Evolutionary conservation across 2,888 invertebrate genomes (phyloP), one percentile per base, ranked within the genome.

Genomic region (Torymus texanus): DNA sequence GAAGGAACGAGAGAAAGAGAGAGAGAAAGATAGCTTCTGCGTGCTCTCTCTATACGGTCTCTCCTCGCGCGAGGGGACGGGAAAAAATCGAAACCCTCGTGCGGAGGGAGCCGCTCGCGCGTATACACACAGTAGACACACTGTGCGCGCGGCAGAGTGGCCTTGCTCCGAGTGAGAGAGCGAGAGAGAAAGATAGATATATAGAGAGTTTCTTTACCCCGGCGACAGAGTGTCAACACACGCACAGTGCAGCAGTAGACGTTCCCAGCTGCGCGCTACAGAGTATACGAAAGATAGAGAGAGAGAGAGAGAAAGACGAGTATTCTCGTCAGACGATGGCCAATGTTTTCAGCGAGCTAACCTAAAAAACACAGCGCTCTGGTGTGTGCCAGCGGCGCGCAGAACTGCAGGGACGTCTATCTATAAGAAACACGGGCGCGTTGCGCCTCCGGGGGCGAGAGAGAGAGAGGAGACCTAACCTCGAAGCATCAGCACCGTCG

Each of bases 21-120:
- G n/a, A 53, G 53, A 53, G 53, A 14, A 11, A 55, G 55, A 14
- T 14, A 8, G 51, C 51, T 18, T 51, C 50, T 16, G n/a, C 65
- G 13, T 55, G 55, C 59, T 50, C 21, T 24, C 68, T 50, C 53
- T 51, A 21, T 14, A 51, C 8, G 13, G 16, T 12, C 61, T 56
- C 51, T 29, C 12, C 41, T 11, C 21, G 58, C 0, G 12, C 16
- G 14, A 18, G 29, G 29, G 41, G 53, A 59, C 21, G 41, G 51
- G 59, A 72, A 58, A 72, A 72, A 65, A 70, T 78, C 72, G 66
- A 72, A 72, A 61, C 66, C 72, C 77, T 29, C 66, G 71, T 65
- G 65, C 50, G 41, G 18, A 50, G 24, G 58, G n/a, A 56, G 29
- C 29, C 16, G 55, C 41, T 63, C 53, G 21, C 29, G 53, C 24